Percentiles rank a stretch among this genome's conserved stretches.
Conservation (phyloP, 53 echinoderm and acorn worm genomes). For the Holothuria leucospilota region DNA sequence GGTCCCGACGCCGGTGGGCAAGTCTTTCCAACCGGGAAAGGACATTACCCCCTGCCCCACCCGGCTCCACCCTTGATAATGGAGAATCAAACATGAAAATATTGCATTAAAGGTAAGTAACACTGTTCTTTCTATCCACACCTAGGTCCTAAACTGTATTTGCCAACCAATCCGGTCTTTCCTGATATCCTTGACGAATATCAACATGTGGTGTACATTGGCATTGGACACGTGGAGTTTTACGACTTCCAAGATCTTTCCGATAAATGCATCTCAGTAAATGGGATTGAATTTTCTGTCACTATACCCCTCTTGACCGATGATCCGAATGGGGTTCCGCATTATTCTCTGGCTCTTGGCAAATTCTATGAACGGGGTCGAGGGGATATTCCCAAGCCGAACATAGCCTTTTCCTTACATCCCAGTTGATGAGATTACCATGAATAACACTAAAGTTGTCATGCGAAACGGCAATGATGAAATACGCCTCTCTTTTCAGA, state of each 20-base stretch:
- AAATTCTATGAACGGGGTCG: slow-evolving; percentile 1
- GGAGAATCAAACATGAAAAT: too few species aligned
- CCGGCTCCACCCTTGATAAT: too few species aligned
- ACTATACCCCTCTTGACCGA: slow-evolving; percentile 6
- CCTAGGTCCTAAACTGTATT: not conserved
- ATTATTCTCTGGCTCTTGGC: slow-evolving; percentile 12
- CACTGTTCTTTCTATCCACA: too few species aligned
- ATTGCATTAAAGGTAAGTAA: too few species aligned
- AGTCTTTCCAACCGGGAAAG: too few species aligned
- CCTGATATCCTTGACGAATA: not conserved
- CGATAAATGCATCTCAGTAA: not conserved
- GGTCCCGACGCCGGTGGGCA: too few species aligned
- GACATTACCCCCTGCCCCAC: too few species aligned
- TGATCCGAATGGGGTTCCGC: slow-evolving; percentile 2
- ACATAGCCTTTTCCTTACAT: slow-evolving; percentile 14
- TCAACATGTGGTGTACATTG: slow-evolving; percentile 17
- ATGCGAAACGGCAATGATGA: slow-evolving; percentile 2
- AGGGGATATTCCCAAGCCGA: slow-evolving; percentile 10
- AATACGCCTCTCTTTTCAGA: not conserved
- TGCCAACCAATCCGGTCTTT: slow-evolving; percentile 11
- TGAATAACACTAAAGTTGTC: not conserved
- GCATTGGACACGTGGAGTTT: not conserved
- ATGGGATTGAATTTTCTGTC: not conserved
- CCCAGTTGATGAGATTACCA: not conserved
- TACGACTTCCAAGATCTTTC: not conserved